phyloP scores from a whole-genome alignment of 64 coral and sea anemone genomes.

The Montipora efflorescens region DNA sequence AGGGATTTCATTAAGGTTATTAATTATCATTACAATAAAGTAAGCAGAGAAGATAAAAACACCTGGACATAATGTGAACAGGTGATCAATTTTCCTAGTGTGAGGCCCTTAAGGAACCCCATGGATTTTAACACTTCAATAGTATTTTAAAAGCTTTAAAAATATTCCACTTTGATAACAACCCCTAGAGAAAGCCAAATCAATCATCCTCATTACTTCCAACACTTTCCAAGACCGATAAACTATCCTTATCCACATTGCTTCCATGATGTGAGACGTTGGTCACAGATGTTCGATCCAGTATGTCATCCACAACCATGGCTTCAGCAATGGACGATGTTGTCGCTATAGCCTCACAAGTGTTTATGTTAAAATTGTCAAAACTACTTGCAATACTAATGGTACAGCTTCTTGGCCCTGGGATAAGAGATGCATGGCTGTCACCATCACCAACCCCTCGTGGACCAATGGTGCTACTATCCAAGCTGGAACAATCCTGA shows the following conservation, averaged over 20 bases:
- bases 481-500: constrained; percentile 95
- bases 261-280: constrained; percentile 33
- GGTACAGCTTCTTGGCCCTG: constrained; percentile 96
- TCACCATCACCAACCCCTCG: constrained; percentile 79
- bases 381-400: constrained; percentile 98
- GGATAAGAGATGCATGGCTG: constrained; percentile 92
- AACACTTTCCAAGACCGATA: constrained; percentile 91
- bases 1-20: too few relatives aligned
- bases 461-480: constrained; percentile 85
- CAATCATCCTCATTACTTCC: constrained; percentile 85
- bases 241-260: constrained; percentile 72
- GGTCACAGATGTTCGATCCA: constrained; percentile 61
- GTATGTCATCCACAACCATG: constrained; percentile 36
- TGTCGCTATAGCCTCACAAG: constrained; percentile 54
- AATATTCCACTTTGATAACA: neutral
- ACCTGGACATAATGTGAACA: too few relatives aligned
- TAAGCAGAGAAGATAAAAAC: too few relatives aligned
- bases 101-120: too few relatives aligned
- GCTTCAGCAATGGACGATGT: constrained; percentile 77
- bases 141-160: neutral
- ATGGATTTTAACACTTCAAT: neutral
- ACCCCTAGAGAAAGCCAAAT: neutral
- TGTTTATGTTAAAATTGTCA: constrained; percentile 93
- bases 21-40: too few relatives aligned
- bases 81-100: too few relatives aligned